Percentiles rank a stretch among this genome's conserved stretches.
Evolutionary conservation across 2,888 invertebrate species (phyloP).

Genomic region (Xestia sexstrigata): DNA sequence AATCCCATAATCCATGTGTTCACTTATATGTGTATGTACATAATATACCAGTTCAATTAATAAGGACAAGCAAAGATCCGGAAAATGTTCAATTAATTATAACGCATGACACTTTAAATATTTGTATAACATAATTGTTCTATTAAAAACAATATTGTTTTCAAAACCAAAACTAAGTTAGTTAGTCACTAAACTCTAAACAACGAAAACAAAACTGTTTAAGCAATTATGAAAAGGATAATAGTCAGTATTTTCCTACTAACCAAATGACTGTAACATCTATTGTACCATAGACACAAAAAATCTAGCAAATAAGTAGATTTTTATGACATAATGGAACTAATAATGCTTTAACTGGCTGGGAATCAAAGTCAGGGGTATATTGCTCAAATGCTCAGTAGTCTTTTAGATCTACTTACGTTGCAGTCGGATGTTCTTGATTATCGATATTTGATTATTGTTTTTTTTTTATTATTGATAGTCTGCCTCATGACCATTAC

Average conservation of each 20-base stretch:
- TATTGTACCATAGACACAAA: neutral
- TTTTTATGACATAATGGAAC: neutral
- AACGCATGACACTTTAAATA: slow-evolving; percentile 5
- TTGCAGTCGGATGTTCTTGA: neutral
- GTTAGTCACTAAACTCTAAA: slow-evolving; percentile 3
- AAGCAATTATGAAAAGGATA: neutral
- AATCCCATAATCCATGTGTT: neutral
- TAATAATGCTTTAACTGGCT: neutral
- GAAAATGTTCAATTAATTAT: slow-evolving; percentile 26
- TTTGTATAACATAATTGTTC: neutral
- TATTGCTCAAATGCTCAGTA: too few species aligned
- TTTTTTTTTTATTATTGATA: too few species aligned
- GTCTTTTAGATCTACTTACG: neutral
- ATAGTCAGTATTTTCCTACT: neutral
- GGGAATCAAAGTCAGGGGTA: neutral
- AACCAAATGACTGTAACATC: neutral
- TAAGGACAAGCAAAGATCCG: slow-evolving; percentile 22
- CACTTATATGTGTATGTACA: neutral
- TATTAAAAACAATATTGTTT: slow-evolving; percentile 11
- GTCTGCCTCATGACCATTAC: too few species aligned
- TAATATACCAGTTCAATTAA: slow-evolving; percentile 6
- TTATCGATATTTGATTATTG: neutral
- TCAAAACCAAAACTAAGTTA: slow-evolving; percentile 1
- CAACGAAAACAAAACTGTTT: neutral
- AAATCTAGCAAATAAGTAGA: neutral